A percentile compares a stretch with the other conserved stretches of the same genome.
Evolutionary conservation across 2,113 vertebrate genomes (phyloP).

Genomic region (Tetrao urogallus): DNA sequence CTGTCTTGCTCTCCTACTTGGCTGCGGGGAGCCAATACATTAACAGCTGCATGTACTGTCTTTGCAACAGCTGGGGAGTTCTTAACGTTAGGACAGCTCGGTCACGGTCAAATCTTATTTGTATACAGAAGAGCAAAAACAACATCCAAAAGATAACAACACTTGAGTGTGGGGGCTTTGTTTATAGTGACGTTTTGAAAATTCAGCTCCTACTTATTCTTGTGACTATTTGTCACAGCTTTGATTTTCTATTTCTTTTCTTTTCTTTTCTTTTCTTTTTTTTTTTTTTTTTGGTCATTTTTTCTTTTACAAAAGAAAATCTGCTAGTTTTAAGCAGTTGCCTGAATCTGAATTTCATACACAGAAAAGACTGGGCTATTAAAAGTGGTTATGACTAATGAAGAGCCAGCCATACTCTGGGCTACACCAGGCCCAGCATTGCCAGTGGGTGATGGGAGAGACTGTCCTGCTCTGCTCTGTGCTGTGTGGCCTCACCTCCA

Average conservation of each 20-base stretch:
- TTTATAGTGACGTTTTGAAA: constrained; percentile 14
- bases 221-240: neutral
- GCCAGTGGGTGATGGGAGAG: too few relatives aligned
- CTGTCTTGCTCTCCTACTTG: rapidly evolving
- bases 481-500: too few relatives aligned
- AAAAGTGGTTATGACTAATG: too few relatives aligned
- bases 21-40: neutral
- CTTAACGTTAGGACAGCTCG: neutral
- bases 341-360: too few relatives aligned
- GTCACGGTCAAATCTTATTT: neutral
- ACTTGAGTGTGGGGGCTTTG: neutral
- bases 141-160: neutral
- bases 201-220: neutral
- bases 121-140: neutral
- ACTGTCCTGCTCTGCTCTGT: too few relatives aligned
- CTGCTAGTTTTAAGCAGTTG: too few relatives aligned
- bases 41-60: neutral
- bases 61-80: neutral
- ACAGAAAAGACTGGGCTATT: too few relatives aligned
- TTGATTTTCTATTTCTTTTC: neutral
- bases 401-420: too few relatives aligned
- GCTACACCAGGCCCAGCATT: too few relatives aligned
- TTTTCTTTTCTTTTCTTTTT: too few relatives aligned
- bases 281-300: too few relatives aligned
- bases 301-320: too few relatives aligned